Evolutionary conservation across 2,797 vertebrate species (phyloP), one percentile per base, ranked within the genome.

Genomic region (Neosilurus mollespiculum): DNA sequence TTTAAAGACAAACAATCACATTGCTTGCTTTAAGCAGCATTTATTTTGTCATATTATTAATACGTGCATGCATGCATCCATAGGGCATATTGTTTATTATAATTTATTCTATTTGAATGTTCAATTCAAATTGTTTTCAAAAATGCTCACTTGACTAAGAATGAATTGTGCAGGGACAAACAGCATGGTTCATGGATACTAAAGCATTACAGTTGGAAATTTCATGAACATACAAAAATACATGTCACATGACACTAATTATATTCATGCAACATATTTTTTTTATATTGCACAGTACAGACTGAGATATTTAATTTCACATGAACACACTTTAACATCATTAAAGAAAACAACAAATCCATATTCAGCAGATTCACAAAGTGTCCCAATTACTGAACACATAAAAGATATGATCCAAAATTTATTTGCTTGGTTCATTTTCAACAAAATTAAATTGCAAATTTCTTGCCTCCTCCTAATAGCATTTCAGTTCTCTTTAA

Each of bases 201-300:
- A 5, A 72, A 53, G 9, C 49, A 8, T 53, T 49, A 43, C 15
- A n/a, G 64, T 67, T 26, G 5, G 0, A 67, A 22, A 61, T 67
- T 56, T 69, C 24, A 24, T 59, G 11, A 43, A 59, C 16, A 49
- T 78, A 49, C 18, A 78, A 78, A 78, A 78, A 64, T 64, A 64
- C 56, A 22, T 62, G 12, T 59, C 6, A 12, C 22, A 77, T 34
- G 22, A 26, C 53, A 59, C 54, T 30, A 67, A 61, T 76, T 24
- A 77, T 77, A 64, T 37, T 82, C 43, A 82, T 82, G 62, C 70
- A 82, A n/a, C 59, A 75, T 49, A 62, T 30, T 66, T 66, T 66
- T 12, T 66, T 56, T n/a, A 24, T 66, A 82, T 43, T 76, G 54
- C 22, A 76, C 62, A 69, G 16, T 34, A 34, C 56, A 62, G 16